Base-by-base conservation (phyloP, 2,113 vertebrate genomes). In the Oreotrochilus melanogaster region DNA sequence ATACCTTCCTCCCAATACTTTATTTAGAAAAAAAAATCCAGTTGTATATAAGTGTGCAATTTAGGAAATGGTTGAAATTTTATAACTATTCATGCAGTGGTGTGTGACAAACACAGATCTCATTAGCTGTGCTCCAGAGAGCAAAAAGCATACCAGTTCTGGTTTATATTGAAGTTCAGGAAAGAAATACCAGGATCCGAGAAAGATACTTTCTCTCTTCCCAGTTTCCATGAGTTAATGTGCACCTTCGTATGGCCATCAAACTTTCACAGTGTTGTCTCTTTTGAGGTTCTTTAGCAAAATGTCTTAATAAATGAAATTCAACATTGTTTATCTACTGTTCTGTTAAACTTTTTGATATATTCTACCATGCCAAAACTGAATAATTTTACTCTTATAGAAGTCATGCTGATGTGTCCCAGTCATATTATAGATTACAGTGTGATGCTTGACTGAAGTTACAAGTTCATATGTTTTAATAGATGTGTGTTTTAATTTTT, bases 401-500 rank as follows among this genome's bases (percentile, higher is more conserved):
- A 95, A 96, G 33, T 78, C 83, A 45, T 78, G 35, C 54, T 91
- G 45, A n/a, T 89, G 47, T 45, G 67, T 80, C 74, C 35, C 72
- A 79, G 43, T 86, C 58, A n/a, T 80, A 33, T 65, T 87, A 39
- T 35, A 65, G 37, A 21, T 76, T 95, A 86, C 28, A 86, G n/a
- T 86, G 51, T 92, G 83, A 88, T 88, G 90, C 37, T 92, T 91
- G 89, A 60, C 58, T 92, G 50, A 83, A 96, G 72, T 86, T 93
- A 39, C 42, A 48, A 33, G 12, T 89, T 96, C 70, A 3, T 93
- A 47, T 95, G 61, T 96, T 95, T 97, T 97, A 97, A 98, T 97
- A 94, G 91, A 93, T 84, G 66, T 88, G 69, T 88, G 78, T 84
- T 93, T 96, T 95, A 96, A 78, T 93, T 92, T 97, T 95, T 97